Conservation (phyloP, 2,797 vertebrate species). For the Diglossa cyanea region DNA sequence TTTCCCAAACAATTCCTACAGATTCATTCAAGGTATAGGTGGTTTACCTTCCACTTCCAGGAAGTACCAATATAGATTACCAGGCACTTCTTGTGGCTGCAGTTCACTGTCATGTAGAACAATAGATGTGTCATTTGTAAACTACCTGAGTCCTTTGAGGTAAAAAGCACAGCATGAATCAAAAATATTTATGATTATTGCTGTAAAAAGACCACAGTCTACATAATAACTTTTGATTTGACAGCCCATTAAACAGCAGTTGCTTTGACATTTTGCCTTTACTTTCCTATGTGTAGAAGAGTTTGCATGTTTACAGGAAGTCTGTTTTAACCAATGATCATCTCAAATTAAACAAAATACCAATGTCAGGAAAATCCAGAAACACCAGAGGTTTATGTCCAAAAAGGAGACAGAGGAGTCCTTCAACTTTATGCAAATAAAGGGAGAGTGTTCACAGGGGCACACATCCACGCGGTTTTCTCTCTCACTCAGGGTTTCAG, state of each 20-base stretch:
- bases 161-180: not conserved
- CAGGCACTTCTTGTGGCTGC: not conserved
- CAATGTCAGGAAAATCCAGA: not conserved
- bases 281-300: not conserved
- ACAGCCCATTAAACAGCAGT: not conserved
- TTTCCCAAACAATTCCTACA: not conserved
- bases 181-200: constrained; percentile 31
- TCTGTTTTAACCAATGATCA: not conserved
- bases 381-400: not conserved
- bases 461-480: not conserved
- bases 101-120: not conserved
- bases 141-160: not conserved
- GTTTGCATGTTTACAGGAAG: not conserved
- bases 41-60: not conserved
- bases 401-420: not conserved
- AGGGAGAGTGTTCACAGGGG: not conserved
- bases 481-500: not conserved
- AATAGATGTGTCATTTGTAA: not conserved
- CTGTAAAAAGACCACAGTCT: constrained; percentile 1
- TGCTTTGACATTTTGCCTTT: not conserved
- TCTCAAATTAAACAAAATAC: not conserved
- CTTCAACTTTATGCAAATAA: not conserved
- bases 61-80: not conserved
- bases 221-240: not conserved
- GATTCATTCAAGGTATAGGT: not conserved